Base-by-base conservation (phyloP, 2,888 invertebrate species). In the Uloborus plumipes region DNA sequence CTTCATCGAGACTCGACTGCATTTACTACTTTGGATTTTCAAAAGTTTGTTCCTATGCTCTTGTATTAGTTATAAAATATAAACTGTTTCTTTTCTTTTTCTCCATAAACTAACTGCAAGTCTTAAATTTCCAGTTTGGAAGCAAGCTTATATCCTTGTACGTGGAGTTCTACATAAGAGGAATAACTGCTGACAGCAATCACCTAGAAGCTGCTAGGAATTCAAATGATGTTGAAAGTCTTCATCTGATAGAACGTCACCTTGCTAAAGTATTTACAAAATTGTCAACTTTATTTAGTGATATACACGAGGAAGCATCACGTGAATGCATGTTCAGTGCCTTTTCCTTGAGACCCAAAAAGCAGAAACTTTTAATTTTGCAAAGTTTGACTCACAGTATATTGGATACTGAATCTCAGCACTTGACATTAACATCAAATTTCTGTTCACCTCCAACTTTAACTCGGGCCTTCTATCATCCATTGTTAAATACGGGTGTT, bases 151-250 rank as follows among this genome's bases (percentile, higher is more conserved):
- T 92, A 86, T 91, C 93, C 31, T 91, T 94, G 81, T 92, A 92
- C 51, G 93, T 94, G 85, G 93, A 94, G 88, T 88, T 94, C 86
- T 94, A 93, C 88, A 92, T 94, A 71, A 91, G 93, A 80, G 94
- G 93, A 4, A 91, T 94, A 86, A 94, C 93, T 3, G 92, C 93
- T 16, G 94, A 94, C 86, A 92, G 94, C 92, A 94, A 94, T 87
- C 93, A 93, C 88, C 88, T 94, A 87, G 94, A 94, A 88, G 71
- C 26, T 18, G 72, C 72, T 14, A 65, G 18, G 53, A 39, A 65
- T 22, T 55, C 49, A 7, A 31, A 53, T 16, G 31, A 3, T 18
- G 4, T 47, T 51, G 20, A 15, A 31, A 62, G 61, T 47, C 89
- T 90, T 0, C 89, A 91, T 87, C 91, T 91, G 86, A 89, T 91